Percentiles rank a stretch among this genome's conserved stretches.
These are phyloP conservation scores for Microtus ochrogaster DNA, from an alignment of 2,113 vertebrate species.

Conservation along the genomic window DNA sequence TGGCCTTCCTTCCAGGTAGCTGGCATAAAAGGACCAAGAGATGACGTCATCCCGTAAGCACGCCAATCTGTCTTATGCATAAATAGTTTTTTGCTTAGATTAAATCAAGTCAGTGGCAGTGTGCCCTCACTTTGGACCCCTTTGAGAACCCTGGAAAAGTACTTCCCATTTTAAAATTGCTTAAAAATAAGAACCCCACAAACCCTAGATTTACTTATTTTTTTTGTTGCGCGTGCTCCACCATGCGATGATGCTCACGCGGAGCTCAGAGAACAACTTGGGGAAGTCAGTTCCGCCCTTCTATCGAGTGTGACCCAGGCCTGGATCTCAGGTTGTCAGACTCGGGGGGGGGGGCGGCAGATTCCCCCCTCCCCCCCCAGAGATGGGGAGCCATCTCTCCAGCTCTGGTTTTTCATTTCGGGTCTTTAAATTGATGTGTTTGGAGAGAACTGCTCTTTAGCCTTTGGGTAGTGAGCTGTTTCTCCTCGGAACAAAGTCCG, in stretches of 20 bases:
- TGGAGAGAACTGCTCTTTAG: neutral
- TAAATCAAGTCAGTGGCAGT: neutral
- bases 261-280: neutral
- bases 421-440: neutral
- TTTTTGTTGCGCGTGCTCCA: neutral
- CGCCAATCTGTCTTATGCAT: neutral
- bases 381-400: neutral
- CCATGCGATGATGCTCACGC: neutral
- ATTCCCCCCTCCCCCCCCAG: rapidly evolving
- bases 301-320: neutral
- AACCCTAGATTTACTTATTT: neutral
- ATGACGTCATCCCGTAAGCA: neutral
- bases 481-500: neutral
- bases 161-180: neutral
- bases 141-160: neutral
- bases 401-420: neutral
- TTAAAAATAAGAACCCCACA: neutral
- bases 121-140: neutral
- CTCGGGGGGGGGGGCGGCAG: neutral
- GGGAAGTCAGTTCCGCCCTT: neutral
- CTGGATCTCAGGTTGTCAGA: neutral
- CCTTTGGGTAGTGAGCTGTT: neutral
- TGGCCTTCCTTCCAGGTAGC: rapidly evolving
- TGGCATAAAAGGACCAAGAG: neutral
- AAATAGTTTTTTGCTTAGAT: conserved; percentile 17